Conservation (phyloP, 2,113 vertebrate species). For the Tinamus guttatus region DNA sequence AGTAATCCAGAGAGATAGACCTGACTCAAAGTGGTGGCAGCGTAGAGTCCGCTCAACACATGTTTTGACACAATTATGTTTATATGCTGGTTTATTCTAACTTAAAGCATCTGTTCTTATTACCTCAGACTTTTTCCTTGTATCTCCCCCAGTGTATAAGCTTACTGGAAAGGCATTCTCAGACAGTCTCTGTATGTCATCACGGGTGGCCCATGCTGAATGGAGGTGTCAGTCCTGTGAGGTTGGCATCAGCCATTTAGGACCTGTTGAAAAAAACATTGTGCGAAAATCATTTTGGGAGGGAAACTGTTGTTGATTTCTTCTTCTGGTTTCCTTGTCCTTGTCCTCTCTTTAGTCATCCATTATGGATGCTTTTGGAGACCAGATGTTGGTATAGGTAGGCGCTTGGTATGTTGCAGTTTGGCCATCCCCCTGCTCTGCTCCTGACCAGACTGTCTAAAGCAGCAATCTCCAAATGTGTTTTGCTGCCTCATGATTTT, state of each 20-base stretch:
- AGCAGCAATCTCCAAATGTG: not conserved
- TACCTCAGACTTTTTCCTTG: not conserved
- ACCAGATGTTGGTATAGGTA: not conserved
- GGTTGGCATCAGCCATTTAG: not conserved
- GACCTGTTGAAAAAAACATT: not conserved
- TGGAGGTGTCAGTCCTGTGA: too few species aligned
- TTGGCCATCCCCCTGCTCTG: not conserved
- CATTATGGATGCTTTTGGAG: not conserved
- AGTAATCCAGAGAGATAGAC: not conserved
- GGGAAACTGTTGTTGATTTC: not conserved
- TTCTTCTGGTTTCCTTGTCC: not conserved
- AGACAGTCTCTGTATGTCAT: not conserved
- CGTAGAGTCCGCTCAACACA: not conserved
- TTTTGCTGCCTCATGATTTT: not conserved
- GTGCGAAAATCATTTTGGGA: not conserved
- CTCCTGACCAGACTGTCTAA: not conserved
- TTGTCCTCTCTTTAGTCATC: not conserved
- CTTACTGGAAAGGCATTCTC: not conserved
- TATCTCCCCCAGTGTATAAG: not conserved
- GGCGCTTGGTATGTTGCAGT: not conserved
- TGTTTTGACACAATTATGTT: not conserved
- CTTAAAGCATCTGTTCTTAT: not conserved
- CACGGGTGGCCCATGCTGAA: not conserved
- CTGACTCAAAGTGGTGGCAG: not conserved
- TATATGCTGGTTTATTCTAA: not conserved